Evolutionary conservation across 2,888 invertebrate species (phyloP).

Genomic region (Temnothorax rugatulus): DNA sequence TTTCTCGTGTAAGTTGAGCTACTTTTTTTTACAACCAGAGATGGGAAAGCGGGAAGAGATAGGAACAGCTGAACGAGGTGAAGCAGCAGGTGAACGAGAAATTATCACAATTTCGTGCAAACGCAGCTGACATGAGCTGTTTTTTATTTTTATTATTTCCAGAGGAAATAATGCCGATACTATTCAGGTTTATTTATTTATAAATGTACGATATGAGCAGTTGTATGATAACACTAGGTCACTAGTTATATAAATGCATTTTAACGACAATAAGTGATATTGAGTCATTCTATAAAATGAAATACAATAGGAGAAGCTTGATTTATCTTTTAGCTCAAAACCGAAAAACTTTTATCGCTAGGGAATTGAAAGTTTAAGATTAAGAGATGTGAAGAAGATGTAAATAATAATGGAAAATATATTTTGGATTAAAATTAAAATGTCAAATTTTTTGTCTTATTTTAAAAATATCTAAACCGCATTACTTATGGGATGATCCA

Average conservation of each 20-base stretch:
- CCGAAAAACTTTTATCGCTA: background rate
- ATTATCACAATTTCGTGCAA: conserved; percentile 45
- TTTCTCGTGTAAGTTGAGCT: conserved; percentile 8
- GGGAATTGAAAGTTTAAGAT: background rate
- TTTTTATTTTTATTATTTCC: conserved; percentile 23
- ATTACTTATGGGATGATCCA: too few species aligned
- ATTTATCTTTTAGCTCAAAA: background rate
- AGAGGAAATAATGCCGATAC: background rate
- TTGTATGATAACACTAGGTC: background rate
- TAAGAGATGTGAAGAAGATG: background rate
- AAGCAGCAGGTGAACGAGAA: conserved; percentile 56
- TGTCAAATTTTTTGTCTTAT: too few species aligned
- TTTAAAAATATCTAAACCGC: too few species aligned
- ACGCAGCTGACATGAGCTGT: background rate
- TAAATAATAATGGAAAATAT: background rate
- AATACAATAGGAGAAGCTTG: background rate
- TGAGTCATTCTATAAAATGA: background rate
- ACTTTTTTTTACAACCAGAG: conserved; percentile 12
- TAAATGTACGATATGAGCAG: background rate
- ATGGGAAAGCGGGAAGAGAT: conserved; percentile 37
- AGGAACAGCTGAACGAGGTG: conserved; percentile 52
- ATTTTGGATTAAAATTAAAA: background rate
- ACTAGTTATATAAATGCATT: background rate
- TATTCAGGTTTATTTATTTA: background rate
- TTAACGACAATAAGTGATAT: background rate